Percentiles rank a stretch among this genome's conserved stretches.
phyloP scores from a whole-genome alignment of 2,113 vertebrate species.

The Ramphastos sulfuratus region DNA sequence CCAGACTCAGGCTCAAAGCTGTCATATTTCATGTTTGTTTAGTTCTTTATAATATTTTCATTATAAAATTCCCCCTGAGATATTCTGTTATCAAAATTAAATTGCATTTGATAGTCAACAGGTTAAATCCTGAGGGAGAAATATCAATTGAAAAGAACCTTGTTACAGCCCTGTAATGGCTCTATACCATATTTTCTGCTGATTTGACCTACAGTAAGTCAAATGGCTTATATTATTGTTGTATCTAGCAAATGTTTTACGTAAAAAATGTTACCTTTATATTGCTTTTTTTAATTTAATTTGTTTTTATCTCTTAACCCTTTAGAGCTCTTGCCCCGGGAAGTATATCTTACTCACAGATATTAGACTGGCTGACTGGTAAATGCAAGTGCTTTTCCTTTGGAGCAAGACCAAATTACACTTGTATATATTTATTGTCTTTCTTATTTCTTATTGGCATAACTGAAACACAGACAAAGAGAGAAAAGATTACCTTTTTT shows the following conservation, averaged over 20 bases:
- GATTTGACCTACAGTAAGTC: slow-evolving; percentile 23
- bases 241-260: neutral
- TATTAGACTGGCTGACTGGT: neutral
- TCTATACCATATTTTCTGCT: neutral
- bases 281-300: slow-evolving; percentile 15
- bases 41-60: slow-evolving; percentile 3
- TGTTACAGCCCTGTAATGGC: slow-evolving; percentile 19
- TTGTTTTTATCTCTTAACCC: slow-evolving; percentile 28
- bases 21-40: neutral
- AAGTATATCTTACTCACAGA: neutral
- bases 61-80: neutral
- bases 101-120: slow-evolving; percentile 45
- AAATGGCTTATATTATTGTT: slow-evolving; percentile 29
- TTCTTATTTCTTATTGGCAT: neutral
- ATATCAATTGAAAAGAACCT: neutral
- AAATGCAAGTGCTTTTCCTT: neutral
- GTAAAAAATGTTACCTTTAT: neutral
- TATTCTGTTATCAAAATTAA: slow-evolving; percentile 56
- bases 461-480: slow-evolving; percentile 27
- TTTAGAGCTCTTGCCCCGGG: neutral
- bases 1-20: neutral
- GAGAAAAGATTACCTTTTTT: neutral
- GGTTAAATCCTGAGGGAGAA: slow-evolving; percentile 50
- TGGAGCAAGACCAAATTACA: neutral
- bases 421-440: neutral